These are phyloP conservation scores for Drosophila kohkoa DNA, from an alignment of 1,140 invertebrate genomes.

Conservation along the genomic window DNA sequence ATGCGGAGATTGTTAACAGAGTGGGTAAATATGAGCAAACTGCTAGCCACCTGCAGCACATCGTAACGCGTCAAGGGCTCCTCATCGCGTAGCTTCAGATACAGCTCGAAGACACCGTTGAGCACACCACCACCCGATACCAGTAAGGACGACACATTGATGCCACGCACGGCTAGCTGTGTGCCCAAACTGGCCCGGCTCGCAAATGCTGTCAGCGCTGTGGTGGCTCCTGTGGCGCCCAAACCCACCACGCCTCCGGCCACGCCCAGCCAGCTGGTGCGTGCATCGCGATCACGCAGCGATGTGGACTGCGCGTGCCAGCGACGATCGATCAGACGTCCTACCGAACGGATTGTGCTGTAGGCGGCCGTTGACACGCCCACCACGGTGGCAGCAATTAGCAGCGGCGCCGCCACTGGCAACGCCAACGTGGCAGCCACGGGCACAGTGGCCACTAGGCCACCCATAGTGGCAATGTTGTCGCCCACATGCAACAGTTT, in stretches of 20 bases:
- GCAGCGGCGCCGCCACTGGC: constrained; percentile 56
- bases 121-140: constrained; percentile 67
- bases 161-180: constrained; percentile 61
- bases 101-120: constrained; percentile 70
- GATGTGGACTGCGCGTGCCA: constrained; percentile 65
- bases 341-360: constrained; percentile 57
- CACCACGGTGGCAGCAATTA: constrained; percentile 59
- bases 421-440: constrained; percentile 63
- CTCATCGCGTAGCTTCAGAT: constrained; percentile 68
- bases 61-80: constrained; percentile 55
- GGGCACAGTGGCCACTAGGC: constrained; percentile 63
- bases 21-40: constrained; percentile 72
- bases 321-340: constrained; percentile 57
- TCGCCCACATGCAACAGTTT: constrained; percentile 57
- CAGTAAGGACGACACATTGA: constrained; percentile 67
- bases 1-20: constrained; percentile 74
- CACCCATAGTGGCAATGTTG: constrained; percentile 56
- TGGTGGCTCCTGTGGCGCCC: constrained; percentile 68
- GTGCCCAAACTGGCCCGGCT: constrained; percentile 36
- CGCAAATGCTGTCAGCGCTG: constrained; percentile 33
- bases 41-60: constrained; percentile 68
- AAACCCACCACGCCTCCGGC: constrained; percentile 69
- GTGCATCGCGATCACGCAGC: constrained; percentile 63
- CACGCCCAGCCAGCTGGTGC: constrained; percentile 74
- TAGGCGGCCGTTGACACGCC: constrained; percentile 61